A percentile compares a stretch with the other conserved stretches of the same genome.
Conservation (phyloP, 2,888 invertebrate species). For the Leucophenga maculata region DNA sequence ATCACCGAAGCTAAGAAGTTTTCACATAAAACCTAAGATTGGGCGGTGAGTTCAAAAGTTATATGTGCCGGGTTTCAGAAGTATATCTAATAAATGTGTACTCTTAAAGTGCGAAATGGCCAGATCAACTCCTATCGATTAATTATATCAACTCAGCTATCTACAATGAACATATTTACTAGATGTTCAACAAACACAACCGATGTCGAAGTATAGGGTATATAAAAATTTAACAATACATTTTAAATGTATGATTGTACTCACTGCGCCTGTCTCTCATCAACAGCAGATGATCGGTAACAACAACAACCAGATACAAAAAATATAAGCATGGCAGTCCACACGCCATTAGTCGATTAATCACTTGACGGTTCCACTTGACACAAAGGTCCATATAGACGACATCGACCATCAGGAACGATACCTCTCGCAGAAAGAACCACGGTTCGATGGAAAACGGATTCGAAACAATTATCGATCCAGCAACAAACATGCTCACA, state of each 20-base stretch:
- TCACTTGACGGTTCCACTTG: slow-evolving; percentile 8
- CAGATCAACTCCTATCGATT: too few species aligned
- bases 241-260: neutral
- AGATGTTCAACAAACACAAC: too few species aligned
- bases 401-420: slow-evolving; percentile 14
- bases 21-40: too few species aligned
- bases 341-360: slow-evolving; percentile 1
- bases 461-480: slow-evolving; percentile 73
- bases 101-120: too few species aligned
- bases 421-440: slow-evolving; percentile 50
- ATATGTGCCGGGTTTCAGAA: too few species aligned
- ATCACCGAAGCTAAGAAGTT: too few species aligned
- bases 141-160: too few species aligned
- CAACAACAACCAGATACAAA: slow-evolving; percentile 23
- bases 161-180: too few species aligned
- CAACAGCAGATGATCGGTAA: slow-evolving; percentile 33
- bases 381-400: slow-evolving; percentile 32
- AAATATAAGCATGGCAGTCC: slow-evolving; percentile 16
- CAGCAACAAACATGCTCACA: slow-evolving; percentile 76
- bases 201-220: neutral
- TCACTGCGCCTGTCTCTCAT: slow-evolving; percentile 16
- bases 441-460: slow-evolving; percentile 72
- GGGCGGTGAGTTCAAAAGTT: too few species aligned
- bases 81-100: too few species aligned
- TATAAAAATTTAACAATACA: neutral